Evolutionary conservation across 2,888 invertebrate species (phyloP).

Genomic region (Ischnura elegans): DNA sequence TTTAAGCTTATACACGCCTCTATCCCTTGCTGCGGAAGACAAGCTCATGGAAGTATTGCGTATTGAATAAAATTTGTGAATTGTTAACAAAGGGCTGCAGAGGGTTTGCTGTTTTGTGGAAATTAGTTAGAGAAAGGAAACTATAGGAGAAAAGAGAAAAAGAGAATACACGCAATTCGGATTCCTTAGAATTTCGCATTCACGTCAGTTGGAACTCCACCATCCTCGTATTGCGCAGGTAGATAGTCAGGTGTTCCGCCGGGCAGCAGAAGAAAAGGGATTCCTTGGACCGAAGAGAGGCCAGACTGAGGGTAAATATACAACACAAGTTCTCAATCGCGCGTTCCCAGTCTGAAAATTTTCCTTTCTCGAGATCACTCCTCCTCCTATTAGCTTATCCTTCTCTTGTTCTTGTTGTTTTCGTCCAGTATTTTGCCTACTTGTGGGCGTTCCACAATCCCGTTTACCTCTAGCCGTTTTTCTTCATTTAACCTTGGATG

Average conservation of each 20-base stretch:
- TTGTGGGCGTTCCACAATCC: background rate
- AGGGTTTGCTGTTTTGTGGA: too few species aligned
- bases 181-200: background rate
- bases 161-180: too few species aligned
- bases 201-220: background rate
- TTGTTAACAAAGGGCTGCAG: too few species aligned
- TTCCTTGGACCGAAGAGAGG: constrained; percentile 1
- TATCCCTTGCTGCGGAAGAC: too few species aligned
- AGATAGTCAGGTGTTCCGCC: constrained; percentile 59
- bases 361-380: background rate
- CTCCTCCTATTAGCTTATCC: background rate
- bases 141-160: too few species aligned
- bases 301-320: constrained; percentile 48
- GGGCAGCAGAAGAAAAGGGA: constrained; percentile 40
- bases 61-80: background rate
- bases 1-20: too few species aligned
- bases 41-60: too few species aligned
- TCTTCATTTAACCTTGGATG: background rate
- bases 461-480: background rate
- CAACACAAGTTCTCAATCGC: too few species aligned
- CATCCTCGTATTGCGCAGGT: constrained; percentile 36
- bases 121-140: too few species aligned
- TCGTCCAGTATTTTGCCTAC: background rate
- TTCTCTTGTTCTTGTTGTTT: background rate
- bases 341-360: background rate